Percentiles rank a stretch among this genome's conserved stretches.
These are phyloP conservation scores for Drosophila auraria DNA, from an alignment of 1,140 invertebrate genomes.

Conservation along the genomic window DNA sequence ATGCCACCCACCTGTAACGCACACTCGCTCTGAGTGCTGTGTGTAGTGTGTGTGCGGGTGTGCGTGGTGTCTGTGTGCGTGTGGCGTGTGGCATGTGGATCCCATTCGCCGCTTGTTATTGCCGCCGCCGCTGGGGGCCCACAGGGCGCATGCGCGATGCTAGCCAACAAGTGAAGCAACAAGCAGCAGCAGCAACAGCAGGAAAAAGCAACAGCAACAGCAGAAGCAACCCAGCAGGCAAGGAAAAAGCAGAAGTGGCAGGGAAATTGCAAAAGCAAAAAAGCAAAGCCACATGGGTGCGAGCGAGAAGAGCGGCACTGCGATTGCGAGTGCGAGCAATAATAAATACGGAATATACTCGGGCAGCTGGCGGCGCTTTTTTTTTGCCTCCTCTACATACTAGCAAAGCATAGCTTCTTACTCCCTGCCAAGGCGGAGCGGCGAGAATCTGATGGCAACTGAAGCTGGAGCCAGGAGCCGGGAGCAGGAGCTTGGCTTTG, in stretches of 20 bases:
- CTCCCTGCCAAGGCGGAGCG: constrained; percentile 1
- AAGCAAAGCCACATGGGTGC: constrained; percentile 10
- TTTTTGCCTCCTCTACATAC: constrained; percentile 15
- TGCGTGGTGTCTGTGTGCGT: constrained; percentile 17
- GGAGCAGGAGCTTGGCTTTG: constrained; percentile 18
- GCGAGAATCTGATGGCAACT: constrained; percentile 5
- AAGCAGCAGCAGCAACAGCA: constrained; percentile 60
- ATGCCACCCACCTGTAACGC: constrained; percentile 70
- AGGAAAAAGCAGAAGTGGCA: constrained; percentile 28
- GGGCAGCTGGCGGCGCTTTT: constrained; percentile 65
- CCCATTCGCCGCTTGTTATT: constrained; percentile 63
- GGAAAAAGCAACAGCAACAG: constrained; percentile 29
- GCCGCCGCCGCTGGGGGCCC: constrained; percentile 17
- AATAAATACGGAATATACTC: constrained; percentile 58
- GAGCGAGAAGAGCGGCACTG: constrained; percentile 14
- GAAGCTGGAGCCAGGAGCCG: constrained; percentile 18
- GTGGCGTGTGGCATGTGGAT: constrained; percentile 50
- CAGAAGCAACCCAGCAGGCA: not conserved
- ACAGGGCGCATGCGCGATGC: constrained; percentile 61
- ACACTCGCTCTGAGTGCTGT: constrained; percentile 7
- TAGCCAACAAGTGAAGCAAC: constrained; percentile 79
- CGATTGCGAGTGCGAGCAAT: constrained; percentile 43
- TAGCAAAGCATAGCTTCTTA: not conserved
- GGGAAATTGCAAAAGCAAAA: constrained; percentile 10
- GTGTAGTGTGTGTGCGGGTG: constrained; percentile 20